These are phyloP conservation scores for Amphipoea lucens DNA, from an alignment of 2,888 invertebrate genomes.

Conservation along the genomic window DNA sequence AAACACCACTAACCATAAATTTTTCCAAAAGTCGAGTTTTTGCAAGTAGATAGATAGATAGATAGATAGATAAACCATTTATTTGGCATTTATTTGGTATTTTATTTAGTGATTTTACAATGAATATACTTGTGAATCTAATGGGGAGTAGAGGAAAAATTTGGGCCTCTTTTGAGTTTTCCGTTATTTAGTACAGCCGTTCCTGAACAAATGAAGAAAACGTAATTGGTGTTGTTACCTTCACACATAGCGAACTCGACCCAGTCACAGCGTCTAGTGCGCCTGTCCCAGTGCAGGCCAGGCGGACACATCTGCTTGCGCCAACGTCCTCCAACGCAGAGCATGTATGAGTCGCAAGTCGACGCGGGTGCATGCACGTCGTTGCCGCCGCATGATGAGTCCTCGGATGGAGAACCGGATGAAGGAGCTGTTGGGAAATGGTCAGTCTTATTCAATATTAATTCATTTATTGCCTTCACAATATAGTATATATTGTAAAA, in stretches of 20 bases:
- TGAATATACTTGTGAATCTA: not conserved
- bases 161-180: not conserved
- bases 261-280: conserved; percentile 94
- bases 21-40: not conserved
- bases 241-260: conserved; percentile 93
- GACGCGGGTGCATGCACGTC: conserved; percentile 89
- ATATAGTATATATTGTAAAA: too few species aligned
- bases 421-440: conserved; percentile 60
- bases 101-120: too few species aligned
- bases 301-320: conserved; percentile 93
- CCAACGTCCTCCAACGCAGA: conserved; percentile 93
- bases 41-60: too few species aligned
- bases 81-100: too few species aligned
- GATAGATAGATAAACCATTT: too few species aligned
- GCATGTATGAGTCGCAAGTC: conserved; percentile 93
- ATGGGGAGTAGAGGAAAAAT: not conserved
- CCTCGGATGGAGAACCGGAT: conserved; percentile 72
- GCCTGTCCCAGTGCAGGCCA: conserved; percentile 95
- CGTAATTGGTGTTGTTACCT: conserved; percentile 67
- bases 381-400: conserved; percentile 72
- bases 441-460: not conserved
- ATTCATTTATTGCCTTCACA: not conserved
- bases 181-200: not conserved
- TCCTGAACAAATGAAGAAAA: not conserved
- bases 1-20: not conserved